phyloP scores from a whole-genome alignment of 2,113 vertebrate genomes.

The Podarcis muralis region DNA sequence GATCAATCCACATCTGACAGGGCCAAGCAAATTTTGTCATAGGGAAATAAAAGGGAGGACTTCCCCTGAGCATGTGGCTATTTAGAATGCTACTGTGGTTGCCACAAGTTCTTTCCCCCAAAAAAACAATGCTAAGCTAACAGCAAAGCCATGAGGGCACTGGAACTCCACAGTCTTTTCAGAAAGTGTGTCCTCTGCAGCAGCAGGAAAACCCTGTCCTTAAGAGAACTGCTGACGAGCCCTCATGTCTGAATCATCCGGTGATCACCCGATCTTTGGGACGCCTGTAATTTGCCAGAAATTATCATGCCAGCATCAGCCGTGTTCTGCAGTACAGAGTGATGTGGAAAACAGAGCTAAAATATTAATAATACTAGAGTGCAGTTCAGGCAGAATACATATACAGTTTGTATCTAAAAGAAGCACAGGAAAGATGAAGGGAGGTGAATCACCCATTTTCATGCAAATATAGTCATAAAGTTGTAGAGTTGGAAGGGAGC shows the following conservation, averaged over 20 bases:
- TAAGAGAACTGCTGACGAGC: fast-evolving
- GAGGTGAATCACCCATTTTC: neutral
- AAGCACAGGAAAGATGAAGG: neutral
- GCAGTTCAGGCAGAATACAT: conserved; percentile 13
- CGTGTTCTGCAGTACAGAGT: conserved; percentile 27
- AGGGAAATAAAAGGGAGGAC: neutral
- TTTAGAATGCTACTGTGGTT: neutral
- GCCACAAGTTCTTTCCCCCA: too few species aligned
- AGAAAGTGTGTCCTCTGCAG: neutral
- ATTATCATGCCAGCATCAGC: conserved; percentile 52
- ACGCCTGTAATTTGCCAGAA: neutral
- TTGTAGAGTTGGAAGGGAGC: too few species aligned
- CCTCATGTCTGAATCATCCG: fast-evolving
- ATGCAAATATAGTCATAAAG: neutral
- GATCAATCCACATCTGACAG: neutral
- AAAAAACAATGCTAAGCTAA: neutral
- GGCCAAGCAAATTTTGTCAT: neutral
- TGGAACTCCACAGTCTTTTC: neutral
- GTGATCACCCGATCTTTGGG: neutral
- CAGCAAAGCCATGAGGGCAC: neutral
- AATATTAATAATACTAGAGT: conserved; percentile 59
- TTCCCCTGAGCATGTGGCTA: neutral
- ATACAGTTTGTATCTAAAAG: conserved; percentile 33
- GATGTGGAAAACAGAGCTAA: conserved; percentile 46
- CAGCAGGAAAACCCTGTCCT: neutral